A percentile compares a stretch with the other conserved stretches of the same genome.
These are phyloP conservation scores for Serranus cabrilla DNA, from an alignment of 2,797 vertebrate species.

Conservation along the genomic window DNA sequence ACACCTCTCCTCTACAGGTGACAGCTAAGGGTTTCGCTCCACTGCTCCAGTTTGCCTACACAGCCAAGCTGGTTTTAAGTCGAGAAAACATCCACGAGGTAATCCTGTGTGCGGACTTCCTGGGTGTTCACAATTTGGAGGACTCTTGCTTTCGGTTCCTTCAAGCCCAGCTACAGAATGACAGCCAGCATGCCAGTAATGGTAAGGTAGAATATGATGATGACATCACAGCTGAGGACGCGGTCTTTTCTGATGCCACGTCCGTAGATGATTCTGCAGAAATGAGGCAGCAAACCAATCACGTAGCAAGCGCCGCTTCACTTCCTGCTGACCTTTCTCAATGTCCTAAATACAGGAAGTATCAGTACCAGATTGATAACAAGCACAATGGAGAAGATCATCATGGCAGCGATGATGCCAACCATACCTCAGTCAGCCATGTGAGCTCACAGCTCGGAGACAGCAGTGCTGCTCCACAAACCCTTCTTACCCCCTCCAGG, in stretches of 20 bases:
- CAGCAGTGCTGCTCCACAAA: conserved; percentile 68
- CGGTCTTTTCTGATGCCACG: conserved; percentile 62
- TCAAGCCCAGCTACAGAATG: conserved; percentile 92
- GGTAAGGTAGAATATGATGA: conserved; percentile 82
- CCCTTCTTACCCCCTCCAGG: conserved; percentile 62
- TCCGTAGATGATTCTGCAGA: conserved; percentile 75
- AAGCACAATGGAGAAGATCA: conserved; percentile 85
- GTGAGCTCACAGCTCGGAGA: conserved; percentile 86
- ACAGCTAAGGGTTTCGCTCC: conserved; percentile 95
- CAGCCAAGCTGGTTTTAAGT: conserved; percentile 95
- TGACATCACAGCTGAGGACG: conserved; percentile 73
- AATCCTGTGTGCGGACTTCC: conserved; percentile 93
- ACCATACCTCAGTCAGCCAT: conserved; percentile 89
- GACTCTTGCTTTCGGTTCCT: conserved; percentile 96
- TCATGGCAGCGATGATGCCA: conserved; percentile 70
- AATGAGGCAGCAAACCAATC: conserved; percentile 76
- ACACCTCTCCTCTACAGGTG: conserved; percentile 84
- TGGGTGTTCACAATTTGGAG: conserved; percentile 96
- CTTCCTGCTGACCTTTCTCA: conserved; percentile 80
- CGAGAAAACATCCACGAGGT: conserved; percentile 96
- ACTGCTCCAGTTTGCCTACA: conserved; percentile 97
- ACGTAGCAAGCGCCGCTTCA: conserved; percentile 76
- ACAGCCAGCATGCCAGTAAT: conserved; percentile 85
- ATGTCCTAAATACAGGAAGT: conserved; percentile 94
- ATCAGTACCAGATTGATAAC: conserved; percentile 89